phyloP scores from a whole-genome alignment of 2,797 vertebrate species.

The Chelmon rostratus region DNA sequence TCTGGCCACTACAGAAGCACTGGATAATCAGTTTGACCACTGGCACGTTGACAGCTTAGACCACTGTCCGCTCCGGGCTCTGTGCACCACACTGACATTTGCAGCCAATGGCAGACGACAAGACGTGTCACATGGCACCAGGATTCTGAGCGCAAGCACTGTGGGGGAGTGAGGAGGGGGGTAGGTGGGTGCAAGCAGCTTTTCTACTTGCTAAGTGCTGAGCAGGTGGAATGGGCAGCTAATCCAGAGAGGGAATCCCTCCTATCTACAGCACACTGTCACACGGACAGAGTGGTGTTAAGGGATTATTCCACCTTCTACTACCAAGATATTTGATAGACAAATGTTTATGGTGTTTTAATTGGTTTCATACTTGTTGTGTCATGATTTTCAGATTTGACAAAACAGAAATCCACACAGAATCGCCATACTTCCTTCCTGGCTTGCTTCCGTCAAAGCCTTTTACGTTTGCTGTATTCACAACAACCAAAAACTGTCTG shows the following conservation, averaged over 20 bases:
- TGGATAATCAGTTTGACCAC: neutral
- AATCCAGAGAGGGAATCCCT: conserved; percentile 78
- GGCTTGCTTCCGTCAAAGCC: too few relatives aligned
- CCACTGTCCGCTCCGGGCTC: neutral
- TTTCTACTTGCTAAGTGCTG: conserved; percentile 80
- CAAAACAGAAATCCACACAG: too few relatives aligned
- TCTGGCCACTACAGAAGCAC: neutral
- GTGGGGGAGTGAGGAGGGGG: neutral
- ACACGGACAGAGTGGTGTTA: neutral
- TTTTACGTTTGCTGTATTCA: neutral
- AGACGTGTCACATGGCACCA: conserved; percentile 69
- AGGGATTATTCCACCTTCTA: conserved; percentile 6
- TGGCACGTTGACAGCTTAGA: conserved; percentile 17
- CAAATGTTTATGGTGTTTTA: neutral
- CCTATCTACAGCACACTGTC: neutral
- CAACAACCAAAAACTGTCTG: neutral
- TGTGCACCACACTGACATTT: conserved; percentile 22
- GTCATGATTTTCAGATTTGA: too few relatives aligned
- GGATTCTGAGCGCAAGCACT: conserved; percentile 13
- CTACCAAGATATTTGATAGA: neutral
- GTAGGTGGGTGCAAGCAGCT: conserved; percentile 73
- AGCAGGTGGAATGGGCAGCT: conserved; percentile 83
- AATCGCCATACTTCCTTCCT: too few relatives aligned
- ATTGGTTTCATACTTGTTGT: too few relatives aligned
- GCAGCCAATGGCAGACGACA: conserved; percentile 42